Evolutionary conservation across 2,888 invertebrate species (phyloP).

Genomic region (Trissoscelio sp.): DNA sequence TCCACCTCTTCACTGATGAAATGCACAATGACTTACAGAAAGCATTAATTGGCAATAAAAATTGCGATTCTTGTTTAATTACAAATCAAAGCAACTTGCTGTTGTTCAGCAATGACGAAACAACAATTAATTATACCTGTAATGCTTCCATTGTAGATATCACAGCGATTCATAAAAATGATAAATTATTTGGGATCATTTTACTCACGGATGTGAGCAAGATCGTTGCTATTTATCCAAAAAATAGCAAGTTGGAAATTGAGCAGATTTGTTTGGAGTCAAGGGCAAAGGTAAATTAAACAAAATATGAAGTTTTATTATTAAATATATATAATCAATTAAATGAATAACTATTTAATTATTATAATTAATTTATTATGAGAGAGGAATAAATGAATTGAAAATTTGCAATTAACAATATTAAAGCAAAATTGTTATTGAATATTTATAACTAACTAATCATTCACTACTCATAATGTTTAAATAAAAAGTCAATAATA

Average conservation of each 20-base stretch:
- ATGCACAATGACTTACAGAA: slow-evolving; percentile 66
- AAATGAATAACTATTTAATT: too few species aligned
- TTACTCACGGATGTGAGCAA: slow-evolving; percentile 67
- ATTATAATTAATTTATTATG: background rate
- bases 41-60: slow-evolving; percentile 45
- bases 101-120: slow-evolving; percentile 63
- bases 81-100: slow-evolving; percentile 73
- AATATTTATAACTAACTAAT: background rate
- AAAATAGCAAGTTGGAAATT: slow-evolving; percentile 70
- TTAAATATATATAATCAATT: too few species aligned
- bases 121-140: slow-evolving; percentile 72
- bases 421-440: too few species aligned
- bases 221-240: slow-evolving; percentile 72
- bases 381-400: background rate
- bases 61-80: slow-evolving; percentile 74
- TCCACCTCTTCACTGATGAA: slow-evolving; percentile 63
- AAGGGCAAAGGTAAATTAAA: slow-evolving; percentile 7
- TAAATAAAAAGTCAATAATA: too few species aligned
- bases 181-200: slow-evolving; percentile 71
- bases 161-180: slow-evolving; percentile 58
- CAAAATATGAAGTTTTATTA: too few species aligned
- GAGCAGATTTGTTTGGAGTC: slow-evolving; percentile 72
- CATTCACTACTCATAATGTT: background rate
- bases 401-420: background rate
- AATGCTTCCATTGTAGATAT: slow-evolving; percentile 73